Percentiles rank a stretch among this genome's conserved stretches.
Evolutionary conservation across 2,888 invertebrate genomes (phyloP).

Genomic region (Hirtodrosophila trivittata): DNA sequence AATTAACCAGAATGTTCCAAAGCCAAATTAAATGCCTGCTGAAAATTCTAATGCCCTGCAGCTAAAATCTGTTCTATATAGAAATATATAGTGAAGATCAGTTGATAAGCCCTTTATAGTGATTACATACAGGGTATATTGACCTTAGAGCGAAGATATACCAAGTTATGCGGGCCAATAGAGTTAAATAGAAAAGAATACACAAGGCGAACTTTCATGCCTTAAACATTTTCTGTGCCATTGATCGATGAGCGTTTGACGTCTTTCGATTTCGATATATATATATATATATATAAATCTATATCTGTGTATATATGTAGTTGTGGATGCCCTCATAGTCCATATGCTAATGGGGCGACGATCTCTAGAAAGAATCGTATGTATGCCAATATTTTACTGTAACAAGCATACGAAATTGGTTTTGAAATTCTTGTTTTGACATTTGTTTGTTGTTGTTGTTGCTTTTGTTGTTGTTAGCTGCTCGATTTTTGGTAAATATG

Average conservation of each 20-base stretch:
- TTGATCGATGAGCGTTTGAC: constrained; percentile 66
- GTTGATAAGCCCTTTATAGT: neutral
- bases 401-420: constrained; percentile 51
- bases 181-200: too few species aligned
- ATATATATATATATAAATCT: constrained; percentile 11
- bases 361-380: constrained; percentile 26
- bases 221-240: constrained; percentile 48
- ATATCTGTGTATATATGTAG: constrained; percentile 2
- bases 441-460: constrained; percentile 1
- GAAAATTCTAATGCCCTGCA: too few species aligned
- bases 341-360: constrained; percentile 49
- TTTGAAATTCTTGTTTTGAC: constrained; percentile 38
- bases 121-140: constrained; percentile 36
- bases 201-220: constrained; percentile 55
- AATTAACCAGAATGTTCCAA: neutral
- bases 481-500: constrained; percentile 51
- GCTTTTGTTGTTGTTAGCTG: constrained; percentile 15
- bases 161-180: constrained; percentile 49
- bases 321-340: constrained; percentile 36
- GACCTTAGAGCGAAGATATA: constrained; percentile 12
- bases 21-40: too few species aligned
- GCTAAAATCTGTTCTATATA: too few species aligned
- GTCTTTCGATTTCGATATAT: constrained; percentile 37
- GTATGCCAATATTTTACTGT: constrained; percentile 57
- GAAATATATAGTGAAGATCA: too few species aligned